Conservation (phyloP, 1,140 invertebrate species). For the Homarus americanus region DNA sequence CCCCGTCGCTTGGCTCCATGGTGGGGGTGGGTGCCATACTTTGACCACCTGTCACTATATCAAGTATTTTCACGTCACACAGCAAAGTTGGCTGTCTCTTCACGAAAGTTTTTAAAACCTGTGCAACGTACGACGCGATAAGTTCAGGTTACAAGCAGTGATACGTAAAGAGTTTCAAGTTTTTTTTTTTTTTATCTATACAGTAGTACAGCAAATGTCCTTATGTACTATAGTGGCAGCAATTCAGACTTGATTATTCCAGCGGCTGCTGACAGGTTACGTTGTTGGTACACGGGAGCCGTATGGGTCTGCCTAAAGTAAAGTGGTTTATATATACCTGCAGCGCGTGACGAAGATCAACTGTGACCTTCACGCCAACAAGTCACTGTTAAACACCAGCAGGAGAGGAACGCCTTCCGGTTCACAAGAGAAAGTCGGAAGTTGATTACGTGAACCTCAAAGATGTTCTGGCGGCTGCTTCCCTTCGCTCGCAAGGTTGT, state of each 20-base stretch:
- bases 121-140: no score
- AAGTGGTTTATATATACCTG: neutral
- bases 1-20: constrained; percentile 52
- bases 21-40: constrained; percentile 57
- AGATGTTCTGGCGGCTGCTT: neutral
- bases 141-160: no score
- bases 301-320: no score
- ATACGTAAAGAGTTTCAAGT: no score
- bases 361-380: neutral
- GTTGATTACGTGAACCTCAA: neutral
- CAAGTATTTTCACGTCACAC: no score
- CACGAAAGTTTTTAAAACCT: no score
- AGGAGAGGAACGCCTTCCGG: neutral
- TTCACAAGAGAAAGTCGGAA: neutral
- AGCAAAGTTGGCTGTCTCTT: neutral
- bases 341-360: neutral
- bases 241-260: no score
- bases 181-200: no score
- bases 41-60: neutral
- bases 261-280: no score
- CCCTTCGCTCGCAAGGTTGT: neutral
- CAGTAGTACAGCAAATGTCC: no score
- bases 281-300: no score
- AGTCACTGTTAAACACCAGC: neutral
- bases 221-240: no score